Evolutionary conservation across 2,797 vertebrate species (phyloP), one percentile per base, ranked within the genome.

Genomic region (Sebastes trivittatus): DNA sequence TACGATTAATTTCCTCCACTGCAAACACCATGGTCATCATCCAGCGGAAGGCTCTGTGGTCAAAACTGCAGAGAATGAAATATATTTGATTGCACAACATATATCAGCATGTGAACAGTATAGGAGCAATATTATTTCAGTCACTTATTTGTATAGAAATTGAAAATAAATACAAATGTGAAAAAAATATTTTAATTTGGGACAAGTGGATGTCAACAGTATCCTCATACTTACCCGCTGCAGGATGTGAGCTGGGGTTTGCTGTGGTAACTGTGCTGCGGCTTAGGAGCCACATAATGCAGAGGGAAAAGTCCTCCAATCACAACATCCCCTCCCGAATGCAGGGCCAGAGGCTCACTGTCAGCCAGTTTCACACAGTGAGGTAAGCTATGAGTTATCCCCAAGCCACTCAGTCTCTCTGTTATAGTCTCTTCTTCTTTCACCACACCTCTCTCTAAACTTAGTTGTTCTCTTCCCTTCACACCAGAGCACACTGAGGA

Each of bases 11-110:
- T 93, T 96, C 95, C 66, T 96, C 90, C 55, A 96, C 92, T 3
- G 95, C 87, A 84, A 96, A 96, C 66, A 95, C 91, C 96, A 96
- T 96, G 14, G 96, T 95, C 90, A 96, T 95, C 83, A 94, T 87
- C 95, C 95, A 96, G 23, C 94, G 95, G 71, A 96, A 96, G 13
- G 94, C 94, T 78, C 95, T 90, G 25, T 92, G 80, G 70, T 95
- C 94, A 91, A 96, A 95, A 22, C 95, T 96, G 85, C 16, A 70
- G 20, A 52, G 42, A 61, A 61, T 36, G 8, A 9, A 60, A 62
- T 10, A 25, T 2, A 60, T 1, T 4, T 29, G 0, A 30, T 13
- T 62, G 6, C n/a, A 72, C 14, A 52, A 13, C 38, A 38, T 29
- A 32, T 27, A 73, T 23, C 5, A 38, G 52, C 10, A 59, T 25